These are phyloP conservation scores for Porites rus DNA, from an alignment of 92 coral and sea anemone genomes.

Conservation along the genomic window DNA sequence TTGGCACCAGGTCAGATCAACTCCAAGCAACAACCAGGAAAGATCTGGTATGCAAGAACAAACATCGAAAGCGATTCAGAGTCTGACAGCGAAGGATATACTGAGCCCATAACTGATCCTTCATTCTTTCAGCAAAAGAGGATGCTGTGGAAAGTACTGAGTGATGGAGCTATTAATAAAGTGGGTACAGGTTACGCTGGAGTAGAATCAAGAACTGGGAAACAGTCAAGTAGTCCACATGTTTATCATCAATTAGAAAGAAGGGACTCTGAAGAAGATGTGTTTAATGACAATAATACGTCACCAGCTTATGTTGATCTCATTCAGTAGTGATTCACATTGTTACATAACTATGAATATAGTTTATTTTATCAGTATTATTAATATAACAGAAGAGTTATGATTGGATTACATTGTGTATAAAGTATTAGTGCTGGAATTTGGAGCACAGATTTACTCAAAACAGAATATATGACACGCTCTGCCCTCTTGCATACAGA, in stretches of 20 bases:
- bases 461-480: no score
- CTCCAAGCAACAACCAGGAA: conserved; percentile 15
- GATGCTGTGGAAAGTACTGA: conserved; percentile 48
- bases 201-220: background rate
- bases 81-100: conserved; percentile 87
- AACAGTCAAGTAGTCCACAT: background rate
- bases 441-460: no score
- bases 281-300: background rate
- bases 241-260: conserved; percentile 31
- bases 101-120: conserved; percentile 56
- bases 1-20: conserved; percentile 19
- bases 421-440: no score
- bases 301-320: conserved; percentile 32
- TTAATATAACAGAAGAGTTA: no score
- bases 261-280: background rate
- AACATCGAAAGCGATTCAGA: conserved; percentile 70
- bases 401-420: no score
- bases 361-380: no score
- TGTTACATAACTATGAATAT: no score
- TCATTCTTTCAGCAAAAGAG: conserved; percentile 7
- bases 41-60: conserved; percentile 85
- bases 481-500: no score
- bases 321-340: background rate
- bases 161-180: conserved; percentile 64
- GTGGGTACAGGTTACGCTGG: background rate